Percentiles rank a stretch among this genome's conserved stretches.
Evolutionary conservation across 1,140 invertebrate genomes (phyloP).

Genomic region (Lepidurus apus): DNA sequence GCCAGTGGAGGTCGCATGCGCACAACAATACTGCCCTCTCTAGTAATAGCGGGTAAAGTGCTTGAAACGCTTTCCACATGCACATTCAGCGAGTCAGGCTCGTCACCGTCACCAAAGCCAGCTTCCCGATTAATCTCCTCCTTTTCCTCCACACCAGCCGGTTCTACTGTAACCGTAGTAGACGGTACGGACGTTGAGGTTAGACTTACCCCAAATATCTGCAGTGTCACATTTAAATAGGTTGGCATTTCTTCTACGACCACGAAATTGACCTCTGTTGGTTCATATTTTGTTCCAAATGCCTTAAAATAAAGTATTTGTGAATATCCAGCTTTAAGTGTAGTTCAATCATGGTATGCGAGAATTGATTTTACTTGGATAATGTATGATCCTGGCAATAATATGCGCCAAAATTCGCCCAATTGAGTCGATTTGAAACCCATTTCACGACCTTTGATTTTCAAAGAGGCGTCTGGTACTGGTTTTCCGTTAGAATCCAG

Average conservation of each 20-base stretch:
- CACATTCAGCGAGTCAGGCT: background rate
- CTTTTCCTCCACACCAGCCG: background rate
- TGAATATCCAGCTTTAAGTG: background rate
- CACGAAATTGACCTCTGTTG: slow-evolving; percentile 74
- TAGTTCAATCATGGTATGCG: background rate
- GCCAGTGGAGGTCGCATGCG: background rate
- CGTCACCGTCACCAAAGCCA: background rate
- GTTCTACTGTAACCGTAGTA: background rate
- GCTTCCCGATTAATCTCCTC: background rate
- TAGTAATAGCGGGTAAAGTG: background rate
- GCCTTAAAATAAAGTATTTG: slow-evolving; percentile 53
- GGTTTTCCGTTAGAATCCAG: slow-evolving; percentile 73
- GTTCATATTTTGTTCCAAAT: slow-evolving; percentile 72
- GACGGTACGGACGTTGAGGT: background rate
- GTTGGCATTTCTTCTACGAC: slow-evolving; percentile 77
- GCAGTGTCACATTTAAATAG: slow-evolving; percentile 72
- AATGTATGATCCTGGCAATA: slow-evolving; percentile 75
- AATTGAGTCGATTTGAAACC: slow-evolving; percentile 82
- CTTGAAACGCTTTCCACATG: background rate
- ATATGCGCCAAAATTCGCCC: slow-evolving; percentile 88
- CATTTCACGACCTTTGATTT: slow-evolving; percentile 69
- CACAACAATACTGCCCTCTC: background rate
- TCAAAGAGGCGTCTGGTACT: slow-evolving; percentile 69
- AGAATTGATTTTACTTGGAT: slow-evolving; percentile 58
- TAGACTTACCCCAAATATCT: slow-evolving; percentile 38